phyloP scores from a whole-genome alignment of 2,797 vertebrate species.

The Margarornis squamiger region DNA sequence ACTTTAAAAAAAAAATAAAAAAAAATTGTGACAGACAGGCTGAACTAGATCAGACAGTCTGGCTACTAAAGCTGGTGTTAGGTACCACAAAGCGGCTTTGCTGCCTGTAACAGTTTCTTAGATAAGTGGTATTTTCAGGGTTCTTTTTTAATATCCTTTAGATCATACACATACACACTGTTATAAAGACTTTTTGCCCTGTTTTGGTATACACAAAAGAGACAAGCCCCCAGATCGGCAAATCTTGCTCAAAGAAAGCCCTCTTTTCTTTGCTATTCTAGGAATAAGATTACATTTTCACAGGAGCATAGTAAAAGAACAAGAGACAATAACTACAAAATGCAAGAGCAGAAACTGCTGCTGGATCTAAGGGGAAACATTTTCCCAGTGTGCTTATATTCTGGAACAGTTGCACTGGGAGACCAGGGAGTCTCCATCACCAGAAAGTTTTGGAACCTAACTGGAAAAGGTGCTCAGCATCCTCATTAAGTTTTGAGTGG shows the following conservation, averaged over 20 bases:
- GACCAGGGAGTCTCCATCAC: neutral
- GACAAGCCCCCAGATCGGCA: neutral
- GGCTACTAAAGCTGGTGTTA: neutral
- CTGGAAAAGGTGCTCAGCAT: neutral
- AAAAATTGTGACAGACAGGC: neutral
- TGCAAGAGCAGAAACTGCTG: neutral
- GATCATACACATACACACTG: neutral
- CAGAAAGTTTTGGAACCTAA: neutral
- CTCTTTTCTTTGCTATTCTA: neutral
- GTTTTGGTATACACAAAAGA: neutral
- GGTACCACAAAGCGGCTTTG: neutral
- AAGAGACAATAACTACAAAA: neutral
- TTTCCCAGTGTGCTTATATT: neutral
- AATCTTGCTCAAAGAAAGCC: neutral
- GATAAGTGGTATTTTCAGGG: neutral
- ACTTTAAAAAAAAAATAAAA: neutral
- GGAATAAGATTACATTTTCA: neutral
- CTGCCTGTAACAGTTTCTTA: neutral
- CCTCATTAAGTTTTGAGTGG: neutral
- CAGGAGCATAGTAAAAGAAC: neutral
- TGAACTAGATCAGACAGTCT: neutral
- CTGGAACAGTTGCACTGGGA: neutral
- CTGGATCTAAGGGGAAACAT: neutral
- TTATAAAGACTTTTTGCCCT: neutral
- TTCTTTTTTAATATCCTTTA: neutral